Base-by-base conservation (phyloP, 2,888 invertebrate genomes). In the Mesorhabditis sp. region DNA sequence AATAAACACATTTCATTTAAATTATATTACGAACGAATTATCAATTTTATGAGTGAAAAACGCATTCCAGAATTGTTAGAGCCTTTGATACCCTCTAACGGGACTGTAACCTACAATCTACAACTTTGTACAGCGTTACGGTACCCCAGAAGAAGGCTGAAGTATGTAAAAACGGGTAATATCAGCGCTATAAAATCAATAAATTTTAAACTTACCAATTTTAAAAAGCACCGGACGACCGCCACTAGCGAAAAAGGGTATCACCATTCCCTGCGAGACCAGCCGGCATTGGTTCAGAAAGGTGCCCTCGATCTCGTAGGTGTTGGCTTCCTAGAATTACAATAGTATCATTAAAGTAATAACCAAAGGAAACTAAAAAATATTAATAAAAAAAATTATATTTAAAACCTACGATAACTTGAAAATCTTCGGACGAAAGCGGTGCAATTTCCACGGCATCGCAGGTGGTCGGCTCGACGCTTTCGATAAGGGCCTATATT, bases 241-340 rank as follows among this genome's bases (percentile, higher is more conserved):
- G 3, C 74, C 67, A 7, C 76, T 74, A 5, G 82, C 45, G 68
- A 74, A 80, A 58, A 81, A 75, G 3, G 82, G 76, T 58, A 83
- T 72, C 43, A 75, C 67, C 77, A 79, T 78, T 67, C 76, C 79
- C 50, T 70, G 70, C 45, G 71, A 72, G 7, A 83, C 75, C n/a
- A 83, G 65, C 4, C 82, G 71, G n/a, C 82, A 70, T 76, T 83
- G 83, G 61, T 79, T 66, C 42, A 83, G 72, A 62, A 83, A 76
- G 15, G 74, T 69, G 45, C 74, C 75, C 72, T 82, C 82, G 45
- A 82, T 78, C 28, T 71, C 66, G n/a, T 62, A 63, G 5, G 68
- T 58, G 4, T 76, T 71, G 3, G 72, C 64, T 73, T 76, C 74
- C 74, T 74, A n/a, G 43, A 65, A 67, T 71, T 13, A n/a, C n/a